Evolutionary conservation across 1,140 invertebrate genomes (phyloP).

Genomic region (Penaeus japonicus): DNA sequence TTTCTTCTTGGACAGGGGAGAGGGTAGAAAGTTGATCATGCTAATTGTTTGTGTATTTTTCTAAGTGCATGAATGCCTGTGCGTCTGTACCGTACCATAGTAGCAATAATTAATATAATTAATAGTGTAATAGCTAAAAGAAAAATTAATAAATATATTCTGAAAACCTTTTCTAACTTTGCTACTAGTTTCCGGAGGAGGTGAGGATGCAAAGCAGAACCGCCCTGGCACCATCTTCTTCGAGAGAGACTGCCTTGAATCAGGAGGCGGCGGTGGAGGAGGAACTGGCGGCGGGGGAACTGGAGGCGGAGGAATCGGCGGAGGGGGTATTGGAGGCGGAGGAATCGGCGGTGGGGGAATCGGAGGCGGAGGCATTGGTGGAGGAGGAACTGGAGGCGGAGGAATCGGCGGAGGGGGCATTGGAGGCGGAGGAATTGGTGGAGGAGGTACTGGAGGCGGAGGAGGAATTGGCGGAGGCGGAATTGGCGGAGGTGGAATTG

Average conservation of each 20-base stretch:
- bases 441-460: neutral
- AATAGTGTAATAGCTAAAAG: no score
- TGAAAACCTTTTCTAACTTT: neutral
- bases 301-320: neutral
- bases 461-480: neutral
- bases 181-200: conserved; percentile 54
- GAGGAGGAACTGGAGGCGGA: neutral
- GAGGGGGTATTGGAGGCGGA: neutral
- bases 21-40: no score
- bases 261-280: neutral
- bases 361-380: neutral
- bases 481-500: neutral
- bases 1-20: no score
- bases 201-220: conserved; percentile 63
- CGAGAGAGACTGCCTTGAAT: conserved; percentile 63
- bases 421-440: neutral
- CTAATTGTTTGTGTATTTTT: no score
- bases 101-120: no score
- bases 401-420: neutral
- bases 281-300: neutral
- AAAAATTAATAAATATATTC: neutral
- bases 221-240: conserved; percentile 66
- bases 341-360: neutral
- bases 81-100: no score
- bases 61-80: no score